A percentile compares a stretch with the other conserved stretches of the same genome.
Evolutionary conservation across 2,888 invertebrate genomes (phyloP).

Genomic region (Acleris sparsana): DNA sequence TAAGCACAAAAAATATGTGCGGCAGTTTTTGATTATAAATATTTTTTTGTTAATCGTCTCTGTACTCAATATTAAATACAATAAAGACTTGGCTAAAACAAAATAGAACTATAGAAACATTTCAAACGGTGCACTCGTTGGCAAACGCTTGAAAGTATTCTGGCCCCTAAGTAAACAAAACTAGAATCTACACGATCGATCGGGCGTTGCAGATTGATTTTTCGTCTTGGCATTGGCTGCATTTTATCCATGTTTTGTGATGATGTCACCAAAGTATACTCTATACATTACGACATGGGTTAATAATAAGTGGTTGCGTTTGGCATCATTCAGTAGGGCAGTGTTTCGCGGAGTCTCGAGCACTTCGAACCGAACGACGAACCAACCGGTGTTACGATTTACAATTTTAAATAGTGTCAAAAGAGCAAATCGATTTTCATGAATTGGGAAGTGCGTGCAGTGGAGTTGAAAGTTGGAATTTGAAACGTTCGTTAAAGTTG

Average conservation of each 20-base stretch:
- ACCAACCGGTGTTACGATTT: conserved; percentile 16
- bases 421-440: neutral
- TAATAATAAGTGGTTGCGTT: conserved; percentile 71
- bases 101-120: conserved; percentile 42
- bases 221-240: conserved; percentile 36
- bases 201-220: conserved; percentile 27
- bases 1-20: too few species aligned
- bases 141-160: conserved; percentile 47
- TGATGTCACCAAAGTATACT: conserved; percentile 66
- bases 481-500: too few species aligned
- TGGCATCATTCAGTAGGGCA: conserved; percentile 68
- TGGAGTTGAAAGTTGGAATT: neutral
- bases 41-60: too few species aligned
- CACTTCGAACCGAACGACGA: conserved; percentile 47
- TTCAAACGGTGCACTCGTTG: conserved; percentile 43
- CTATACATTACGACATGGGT: conserved; percentile 63
- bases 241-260: conserved; percentile 56
- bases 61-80: neutral
- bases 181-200: conserved; percentile 56
- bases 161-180: conserved; percentile 64
- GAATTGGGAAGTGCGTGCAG: neutral
- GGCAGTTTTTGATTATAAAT: too few species aligned
- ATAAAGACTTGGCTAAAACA: too few species aligned
- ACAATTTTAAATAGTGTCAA: neutral
- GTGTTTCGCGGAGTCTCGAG: conserved; percentile 56